Conservation (phyloP, 2,797 vertebrate species). For the Anguilla pacifica region DNA sequence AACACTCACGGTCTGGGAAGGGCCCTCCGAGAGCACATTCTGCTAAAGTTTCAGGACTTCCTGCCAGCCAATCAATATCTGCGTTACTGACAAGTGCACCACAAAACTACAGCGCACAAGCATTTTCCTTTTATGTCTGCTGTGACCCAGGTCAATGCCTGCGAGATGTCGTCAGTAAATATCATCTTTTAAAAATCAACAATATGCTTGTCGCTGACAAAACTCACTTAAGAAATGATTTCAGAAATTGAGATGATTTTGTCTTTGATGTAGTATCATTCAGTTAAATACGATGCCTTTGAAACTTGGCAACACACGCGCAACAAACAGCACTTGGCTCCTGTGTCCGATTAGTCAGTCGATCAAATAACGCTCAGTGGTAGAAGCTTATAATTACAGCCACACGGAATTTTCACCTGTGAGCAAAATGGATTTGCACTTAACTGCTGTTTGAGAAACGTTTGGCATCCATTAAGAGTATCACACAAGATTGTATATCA, state of each 20-base stretch:
- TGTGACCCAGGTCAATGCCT: background rate
- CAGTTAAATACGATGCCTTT: background rate
- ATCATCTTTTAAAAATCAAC: background rate
- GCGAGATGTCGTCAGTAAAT: background rate
- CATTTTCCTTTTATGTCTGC: background rate
- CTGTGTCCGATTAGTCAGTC: background rate
- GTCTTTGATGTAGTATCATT: background rate
- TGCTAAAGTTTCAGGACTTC: constrained; percentile 37
- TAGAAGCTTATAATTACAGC: constrained; percentile 29
- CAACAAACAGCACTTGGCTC: background rate
- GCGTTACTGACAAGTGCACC: background rate
- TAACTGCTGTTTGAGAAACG: background rate
- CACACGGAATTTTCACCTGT: constrained; percentile 37
- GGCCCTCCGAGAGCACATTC: constrained; percentile 36
- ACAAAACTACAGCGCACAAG: background rate
- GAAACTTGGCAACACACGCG: background rate
- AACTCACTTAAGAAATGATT: background rate
- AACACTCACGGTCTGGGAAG: constrained; percentile 19
- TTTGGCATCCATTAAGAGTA: background rate
- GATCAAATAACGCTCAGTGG: background rate
- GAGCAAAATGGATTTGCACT: constrained; percentile 23
- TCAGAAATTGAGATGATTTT: constrained; percentile 1
- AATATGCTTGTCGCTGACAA: background rate
- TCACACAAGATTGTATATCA: background rate
- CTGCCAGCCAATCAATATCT: constrained; percentile 3